Evolutionary conservation across 2,888 invertebrate genomes (phyloP), one percentile per base, ranked within the genome.

Genomic region (Seladonia tumulorum): DNA sequence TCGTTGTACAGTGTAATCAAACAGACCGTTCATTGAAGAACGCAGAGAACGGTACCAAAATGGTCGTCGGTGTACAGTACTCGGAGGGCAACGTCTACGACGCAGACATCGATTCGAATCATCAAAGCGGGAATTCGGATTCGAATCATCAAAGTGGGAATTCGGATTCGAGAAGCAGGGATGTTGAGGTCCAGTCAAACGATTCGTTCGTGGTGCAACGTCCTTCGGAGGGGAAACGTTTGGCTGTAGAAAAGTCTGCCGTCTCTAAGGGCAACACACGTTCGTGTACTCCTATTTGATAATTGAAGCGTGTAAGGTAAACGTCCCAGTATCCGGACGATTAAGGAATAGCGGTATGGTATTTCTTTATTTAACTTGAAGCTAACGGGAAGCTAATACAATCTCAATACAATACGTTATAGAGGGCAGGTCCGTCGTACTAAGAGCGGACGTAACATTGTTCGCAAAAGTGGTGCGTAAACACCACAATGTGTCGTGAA

Each of bases 11-110:
- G 53, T n/a, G 53, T 53, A 53, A 18, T 35, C 3, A 10, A 10
- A n/a, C 8, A 2, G 39, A 7, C 1, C 25, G 39, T 53, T 35
- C 4, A 18, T 25, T 16, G 5, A 68, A 86, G 82, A 76, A 22
- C 10, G 4, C 29, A 57, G 86, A 76, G 22, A 71, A n/a, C n/a
- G 70, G 39, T 45, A 60, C 1, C 22, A 75, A 57, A 73, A 85
- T 57, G 5, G 66, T 68, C 12, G 73, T 71, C 0, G 82, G 76
- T 49, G 79, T 57, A 18, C 89, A 87, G 75, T 12, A 89, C 29
- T 78, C 73, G 2, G 53, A 79, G 12, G 74, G 75, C 18, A 78
- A 70, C 45, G 42, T 82, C 12, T 66, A 63, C 49, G 77, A 60
- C 25, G 45, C 35, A 8, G 85, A 73, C 18, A 14, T 66, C 10